A percentile compares a stretch with the other conserved stretches of the same genome.
phyloP scores from a whole-genome alignment of 2,797 vertebrate species.

The Artibeus lituratus region DNA sequence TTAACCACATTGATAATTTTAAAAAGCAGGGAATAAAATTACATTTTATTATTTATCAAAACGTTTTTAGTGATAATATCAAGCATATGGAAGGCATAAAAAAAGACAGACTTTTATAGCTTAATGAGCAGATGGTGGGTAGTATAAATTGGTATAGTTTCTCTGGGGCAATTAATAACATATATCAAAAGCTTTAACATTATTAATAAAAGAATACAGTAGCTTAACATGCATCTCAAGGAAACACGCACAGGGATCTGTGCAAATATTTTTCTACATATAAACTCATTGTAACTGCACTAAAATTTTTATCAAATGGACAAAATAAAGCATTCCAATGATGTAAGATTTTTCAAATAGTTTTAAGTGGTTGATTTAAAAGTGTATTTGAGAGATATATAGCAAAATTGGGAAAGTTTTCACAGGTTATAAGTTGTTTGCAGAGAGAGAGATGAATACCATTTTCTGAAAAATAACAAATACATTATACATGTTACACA shows the following conservation, averaged over 20 bases:
- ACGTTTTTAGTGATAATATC: background rate
- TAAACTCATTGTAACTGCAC: background rate
- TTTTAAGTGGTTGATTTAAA: background rate
- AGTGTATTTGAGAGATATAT: background rate
- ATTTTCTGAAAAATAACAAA: background rate
- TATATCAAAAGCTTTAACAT: background rate
- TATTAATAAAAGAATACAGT: background rate
- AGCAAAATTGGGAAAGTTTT: background rate
- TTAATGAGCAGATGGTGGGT: background rate
- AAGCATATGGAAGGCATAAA: background rate
- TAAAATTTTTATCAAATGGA: background rate
- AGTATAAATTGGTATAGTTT: background rate
- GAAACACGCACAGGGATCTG: background rate
- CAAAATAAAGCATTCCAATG: background rate
- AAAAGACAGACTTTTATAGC: background rate
- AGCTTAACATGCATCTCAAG: background rate
- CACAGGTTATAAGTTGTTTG: background rate
- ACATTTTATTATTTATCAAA: background rate
- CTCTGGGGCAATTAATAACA: background rate
- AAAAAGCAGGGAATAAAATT: background rate
- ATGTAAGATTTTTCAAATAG: background rate
- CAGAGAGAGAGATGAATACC: background rate
- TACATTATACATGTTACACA: background rate
- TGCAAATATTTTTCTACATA: background rate
- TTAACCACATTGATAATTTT: background rate